Evolutionary conservation across 2,888 invertebrate genomes (phyloP).

Genomic region (Zele albiditarsus): DNA sequence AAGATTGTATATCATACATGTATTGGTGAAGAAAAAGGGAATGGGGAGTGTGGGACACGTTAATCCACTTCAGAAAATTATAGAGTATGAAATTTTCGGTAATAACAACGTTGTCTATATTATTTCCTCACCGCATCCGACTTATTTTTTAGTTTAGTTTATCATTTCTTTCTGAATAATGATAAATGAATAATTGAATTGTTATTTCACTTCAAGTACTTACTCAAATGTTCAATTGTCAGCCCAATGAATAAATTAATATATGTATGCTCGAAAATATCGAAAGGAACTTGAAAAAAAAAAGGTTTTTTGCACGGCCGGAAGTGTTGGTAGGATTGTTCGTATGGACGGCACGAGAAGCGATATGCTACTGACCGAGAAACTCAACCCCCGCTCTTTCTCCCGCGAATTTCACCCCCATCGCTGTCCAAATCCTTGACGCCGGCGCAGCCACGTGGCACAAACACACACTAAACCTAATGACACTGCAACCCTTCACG

Average conservation of each 20-base stretch:
- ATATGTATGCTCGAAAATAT: too few relatives aligned
- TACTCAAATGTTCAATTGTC: too few relatives aligned
- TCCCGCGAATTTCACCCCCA: conserved; percentile 48
- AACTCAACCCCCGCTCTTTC: conserved; percentile 53
- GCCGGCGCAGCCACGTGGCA: conserved; percentile 68
- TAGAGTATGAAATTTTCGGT: background rate
- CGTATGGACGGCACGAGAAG: conserved; percentile 60
- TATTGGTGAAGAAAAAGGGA: background rate
- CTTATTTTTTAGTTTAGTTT: background rate
- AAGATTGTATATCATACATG: conserved; percentile 1
- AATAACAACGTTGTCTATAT: background rate
- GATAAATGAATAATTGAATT: too few relatives aligned
- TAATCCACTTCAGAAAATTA: background rate
- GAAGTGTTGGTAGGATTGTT: conserved; percentile 11
- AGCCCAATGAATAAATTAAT: background rate
- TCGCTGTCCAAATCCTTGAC: conserved; percentile 56
- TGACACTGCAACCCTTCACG: background rate
- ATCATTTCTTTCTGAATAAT: background rate
- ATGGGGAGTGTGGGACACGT: background rate
- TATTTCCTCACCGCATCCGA: background rate
- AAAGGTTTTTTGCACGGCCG: too few relatives aligned
- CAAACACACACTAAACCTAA: conserved; percentile 56
- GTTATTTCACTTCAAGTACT: too few relatives aligned
- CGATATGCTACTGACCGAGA: conserved; percentile 66
- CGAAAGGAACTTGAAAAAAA: too few relatives aligned